Percentiles rank a stretch among this genome's conserved stretches.
Evolutionary conservation across 2,113 vertebrate species (phyloP).

Genomic region (Austrofundulus limnaeus): DNA sequence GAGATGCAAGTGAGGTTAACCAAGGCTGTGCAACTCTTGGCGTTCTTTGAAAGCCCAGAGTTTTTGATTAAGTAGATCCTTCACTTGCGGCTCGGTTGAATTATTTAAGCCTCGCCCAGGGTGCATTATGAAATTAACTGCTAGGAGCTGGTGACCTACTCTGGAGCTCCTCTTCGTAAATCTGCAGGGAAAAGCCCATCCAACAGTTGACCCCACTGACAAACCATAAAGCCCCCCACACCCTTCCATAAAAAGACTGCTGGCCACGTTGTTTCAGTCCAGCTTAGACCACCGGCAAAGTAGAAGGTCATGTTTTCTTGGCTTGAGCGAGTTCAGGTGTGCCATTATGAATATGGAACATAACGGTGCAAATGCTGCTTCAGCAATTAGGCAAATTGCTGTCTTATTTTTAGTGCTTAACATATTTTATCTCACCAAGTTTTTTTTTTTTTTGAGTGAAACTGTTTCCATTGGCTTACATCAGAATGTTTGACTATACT

Average conservation of each 20-base stretch:
- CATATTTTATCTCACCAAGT: conserved; percentile 11
- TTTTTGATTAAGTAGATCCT: conserved; percentile 68
- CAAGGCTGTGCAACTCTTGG: conserved; percentile 10
- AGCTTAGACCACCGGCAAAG: conserved; percentile 18
- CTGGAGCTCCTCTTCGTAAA: conserved; percentile 59
- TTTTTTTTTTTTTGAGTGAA: not conserved
- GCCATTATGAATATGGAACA: conserved; percentile 36
- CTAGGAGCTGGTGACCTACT: conserved; percentile 57
- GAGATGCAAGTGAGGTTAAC: conserved; percentile 25
- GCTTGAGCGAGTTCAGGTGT: conserved; percentile 39
- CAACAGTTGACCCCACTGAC: conserved; percentile 56
- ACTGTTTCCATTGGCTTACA: conserved; percentile 32
- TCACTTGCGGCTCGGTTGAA: conserved; percentile 52
- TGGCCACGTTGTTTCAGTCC: conserved; percentile 51
- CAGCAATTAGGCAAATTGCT: conserved; percentile 41
- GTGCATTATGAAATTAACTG: conserved; percentile 78
- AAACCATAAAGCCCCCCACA: conserved; percentile 59
- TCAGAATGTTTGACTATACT: conserved; percentile 23
- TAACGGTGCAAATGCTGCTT: conserved; percentile 33
- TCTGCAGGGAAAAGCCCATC: conserved; percentile 56
- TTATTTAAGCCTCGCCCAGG: conserved; percentile 63
- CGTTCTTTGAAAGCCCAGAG: conserved; percentile 42
- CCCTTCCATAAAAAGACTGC: conserved; percentile 63
- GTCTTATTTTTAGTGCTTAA: not conserved
- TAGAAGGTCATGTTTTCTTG: conserved; percentile 51